Percentiles rank a stretch among this genome's conserved stretches.
Conservation (phyloP, 2,888 invertebrate species). For the Lycia hirtaria region DNA sequence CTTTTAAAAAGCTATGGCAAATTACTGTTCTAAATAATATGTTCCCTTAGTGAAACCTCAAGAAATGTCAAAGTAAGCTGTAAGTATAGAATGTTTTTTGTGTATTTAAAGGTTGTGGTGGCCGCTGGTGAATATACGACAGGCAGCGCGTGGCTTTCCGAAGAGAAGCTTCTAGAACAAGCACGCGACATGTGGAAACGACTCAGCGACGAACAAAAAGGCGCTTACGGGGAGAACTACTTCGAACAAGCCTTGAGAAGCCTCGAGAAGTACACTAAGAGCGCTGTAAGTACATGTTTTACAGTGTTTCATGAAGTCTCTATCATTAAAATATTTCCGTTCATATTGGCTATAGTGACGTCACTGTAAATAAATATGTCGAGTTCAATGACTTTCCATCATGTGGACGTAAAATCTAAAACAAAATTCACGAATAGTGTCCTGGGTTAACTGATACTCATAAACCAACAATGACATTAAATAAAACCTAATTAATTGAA, state of each 20-base stretch:
- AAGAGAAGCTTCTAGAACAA: constrained; percentile 87
- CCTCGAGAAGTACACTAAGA: constrained; percentile 91
- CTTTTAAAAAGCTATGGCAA: too few relatives aligned
- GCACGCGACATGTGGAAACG: constrained; percentile 95
- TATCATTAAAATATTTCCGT: neutral
- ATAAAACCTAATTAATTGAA: too few relatives aligned
- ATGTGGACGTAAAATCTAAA: too few relatives aligned
- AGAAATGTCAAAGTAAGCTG: neutral
- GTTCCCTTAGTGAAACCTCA: too few relatives aligned
- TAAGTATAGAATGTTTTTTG: neutral
- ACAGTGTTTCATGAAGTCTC: neutral
- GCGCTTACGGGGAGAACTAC: constrained; percentile 92
- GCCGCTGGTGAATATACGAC: constrained; percentile 94
- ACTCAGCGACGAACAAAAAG: constrained; percentile 90
- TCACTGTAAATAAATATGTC: too few relatives aligned
- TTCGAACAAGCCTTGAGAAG: constrained; percentile 92
- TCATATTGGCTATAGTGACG: neutral
- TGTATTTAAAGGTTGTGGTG: constrained; percentile 86
- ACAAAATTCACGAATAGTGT: too few relatives aligned
- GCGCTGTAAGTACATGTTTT: constrained; percentile 80
- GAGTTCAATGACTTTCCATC: too few relatives aligned
- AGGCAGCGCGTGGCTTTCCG: constrained; percentile 91
- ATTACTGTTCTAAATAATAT: too few relatives aligned
- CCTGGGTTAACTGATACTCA: too few relatives aligned
- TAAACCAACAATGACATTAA: too few relatives aligned